Percentiles rank a stretch among this genome's conserved stretches.
These are phyloP conservation scores for Pholis gunnellus DNA, from an alignment of 2,113 vertebrate genomes.

Conservation along the genomic window DNA sequence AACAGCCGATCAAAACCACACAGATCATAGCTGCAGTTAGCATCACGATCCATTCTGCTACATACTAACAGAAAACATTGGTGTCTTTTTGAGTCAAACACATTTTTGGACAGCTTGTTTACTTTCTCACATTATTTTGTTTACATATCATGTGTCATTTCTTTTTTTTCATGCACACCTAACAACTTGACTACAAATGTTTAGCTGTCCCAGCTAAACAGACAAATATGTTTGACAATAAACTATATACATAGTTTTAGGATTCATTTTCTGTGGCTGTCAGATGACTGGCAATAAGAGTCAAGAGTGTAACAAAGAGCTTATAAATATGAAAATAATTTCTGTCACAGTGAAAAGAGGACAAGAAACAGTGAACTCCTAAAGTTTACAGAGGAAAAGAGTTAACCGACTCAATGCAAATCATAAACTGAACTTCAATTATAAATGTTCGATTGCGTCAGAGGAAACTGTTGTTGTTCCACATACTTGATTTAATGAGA, in stretches of 20 bases:
- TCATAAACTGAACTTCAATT: neutral
- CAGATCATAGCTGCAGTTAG: neutral
- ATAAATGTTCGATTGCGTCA: constrained; percentile 13
- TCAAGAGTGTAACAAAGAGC: neutral
- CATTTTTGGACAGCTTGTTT: neutral
- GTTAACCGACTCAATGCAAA: neutral
- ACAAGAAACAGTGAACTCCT: neutral
- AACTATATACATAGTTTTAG: neutral
- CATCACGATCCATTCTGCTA: neutral
- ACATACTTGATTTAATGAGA: neutral
- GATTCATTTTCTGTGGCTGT: neutral
- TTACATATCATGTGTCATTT: neutral
- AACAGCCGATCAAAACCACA: neutral
- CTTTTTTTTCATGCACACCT: neutral
- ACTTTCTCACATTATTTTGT: neutral
- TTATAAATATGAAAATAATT: neutral
- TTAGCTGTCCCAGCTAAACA: neutral
- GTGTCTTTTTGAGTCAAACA: neutral
- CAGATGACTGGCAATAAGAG: neutral
- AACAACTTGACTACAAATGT: neutral
- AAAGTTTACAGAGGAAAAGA: neutral
- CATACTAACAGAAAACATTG: neutral
- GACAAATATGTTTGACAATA: neutral
- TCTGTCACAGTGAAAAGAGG: neutral
- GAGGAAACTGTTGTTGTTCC: neutral